Base-by-base conservation (phyloP, 2,888 invertebrate species). In the Cosmia pyralina region DNA sequence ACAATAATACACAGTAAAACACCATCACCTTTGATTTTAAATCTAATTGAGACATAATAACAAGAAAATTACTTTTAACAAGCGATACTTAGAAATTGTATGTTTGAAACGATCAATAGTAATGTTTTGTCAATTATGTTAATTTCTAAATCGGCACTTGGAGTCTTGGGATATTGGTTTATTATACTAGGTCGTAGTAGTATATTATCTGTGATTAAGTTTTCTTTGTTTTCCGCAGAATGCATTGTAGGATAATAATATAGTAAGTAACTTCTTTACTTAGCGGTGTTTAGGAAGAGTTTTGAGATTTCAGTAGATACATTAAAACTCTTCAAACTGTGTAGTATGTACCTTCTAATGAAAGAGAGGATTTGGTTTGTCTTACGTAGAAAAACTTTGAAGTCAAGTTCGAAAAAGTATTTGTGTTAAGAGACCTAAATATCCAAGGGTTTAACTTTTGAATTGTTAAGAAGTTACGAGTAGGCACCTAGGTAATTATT, bases 41-140 rank as follows among this genome's bases (percentile, higher is more conserved):
- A 72, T 50, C 70, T 88, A 89, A 90, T 90, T 89, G 86, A 87
- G 86, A 82, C 82, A 73, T 87, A 87, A 87, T 87, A 73, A 81
- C 79, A 44, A 74, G 73, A 69, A 76, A 87, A 87, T 86, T 80
- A 74, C 53, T 65, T 65, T 63, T 79, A 66, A 68, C 67, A 66
- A 81, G 58, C 63, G 76, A 67, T 82, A 81, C 67, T 60, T 48
- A 76, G 71, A 83, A 88, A 86, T 88, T 84, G 78, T 84, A 66
- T 62, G 72, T 79, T 83, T 71, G 68, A 62, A 60, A 62, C 67
- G 57, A 69, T 66, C 48, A 46, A 50, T 50, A 58, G 46, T 68
- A 65, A 76, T 80, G 69, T 76, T 66, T 52, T 67, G 46, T 34
- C 41, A 64, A 55, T 77, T 78, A 66, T 22, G n/a, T 73, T 66